Base-by-base conservation (phyloP, 2,113 vertebrate genomes). In the Otocyon megalotis region DNA sequence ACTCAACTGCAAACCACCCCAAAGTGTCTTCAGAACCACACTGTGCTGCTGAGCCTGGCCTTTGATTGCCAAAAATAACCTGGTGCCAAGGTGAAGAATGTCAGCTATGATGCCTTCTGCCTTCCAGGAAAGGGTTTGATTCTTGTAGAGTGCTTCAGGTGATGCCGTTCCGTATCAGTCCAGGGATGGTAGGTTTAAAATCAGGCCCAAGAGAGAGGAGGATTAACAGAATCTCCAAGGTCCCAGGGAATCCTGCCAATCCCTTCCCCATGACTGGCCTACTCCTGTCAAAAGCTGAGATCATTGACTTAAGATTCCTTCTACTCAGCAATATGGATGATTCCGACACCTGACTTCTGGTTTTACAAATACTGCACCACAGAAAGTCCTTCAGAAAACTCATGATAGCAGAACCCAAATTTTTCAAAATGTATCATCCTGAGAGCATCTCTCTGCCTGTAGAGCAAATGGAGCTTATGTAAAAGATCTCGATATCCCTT, bases 1-100 rank as follows among this genome's bases (percentile, higher is more conserved):
- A 69, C 74, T 74, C 35, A 71, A 28, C 30, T 69, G 24, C 22
- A 87, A 97, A 58, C 13, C 63, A 88, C 63, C 67, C 14, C 2
- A 54, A 80, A 93, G 19, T 43, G 6, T 88, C 74, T 97, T 76
- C 8, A 35, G 48, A 24, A 84, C 22, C 87, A 90, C 3, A 85
- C 16, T 11, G 3, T 83, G 28, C 43, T 86, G 19, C 30, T 32
- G 76, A 88, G 53, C 20, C 58, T 56, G 30, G 43, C 9, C 62
- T 83, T 35, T 92, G 35, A 71, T 53, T 96, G 76, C 56, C 87
- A 85, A 77, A 85, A 74, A 35, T 43, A 87, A 43, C 28, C 62
- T 58, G 22, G 28, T 86, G 19, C 28, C 30, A n/a, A 91, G 65
- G 81, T 74, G 35, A 96, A 96, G 62, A 96, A 95, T 60, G 24